Conservation (phyloP, 2,113 vertebrate species). For the Sphaerodactylus townsendi region DNA sequence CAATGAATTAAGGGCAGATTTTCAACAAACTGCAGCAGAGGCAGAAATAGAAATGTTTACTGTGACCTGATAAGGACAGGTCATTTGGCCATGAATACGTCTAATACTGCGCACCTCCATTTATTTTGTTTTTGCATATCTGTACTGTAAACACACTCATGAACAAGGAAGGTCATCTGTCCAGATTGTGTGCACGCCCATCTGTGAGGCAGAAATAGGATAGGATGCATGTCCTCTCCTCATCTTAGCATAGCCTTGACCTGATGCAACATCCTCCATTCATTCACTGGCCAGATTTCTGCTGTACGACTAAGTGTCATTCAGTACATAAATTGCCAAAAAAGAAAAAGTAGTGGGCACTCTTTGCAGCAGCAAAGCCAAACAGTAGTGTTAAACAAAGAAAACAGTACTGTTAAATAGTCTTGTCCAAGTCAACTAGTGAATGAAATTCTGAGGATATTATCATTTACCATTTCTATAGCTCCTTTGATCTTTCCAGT, state of each 20-base stretch:
- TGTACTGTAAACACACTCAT: conserved; percentile 1
- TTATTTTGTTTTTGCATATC: conserved; percentile 5
- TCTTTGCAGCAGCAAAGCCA: conserved; percentile 23
- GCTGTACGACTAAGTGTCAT: conserved; percentile 6
- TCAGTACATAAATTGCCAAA: background rate
- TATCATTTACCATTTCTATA: background rate
- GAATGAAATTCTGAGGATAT: background rate
- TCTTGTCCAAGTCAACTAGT: background rate
- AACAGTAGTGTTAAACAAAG: too few relatives aligned
- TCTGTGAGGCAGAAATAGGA: conserved; percentile 10
- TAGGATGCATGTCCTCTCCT: background rate
- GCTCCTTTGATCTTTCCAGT: background rate
- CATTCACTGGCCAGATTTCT: conserved; percentile 6
- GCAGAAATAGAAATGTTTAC: conserved; percentile 5
- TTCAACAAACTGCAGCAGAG: background rate
- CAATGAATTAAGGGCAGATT: background rate
- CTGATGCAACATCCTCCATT: background rate
- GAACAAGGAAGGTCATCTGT: conserved; percentile 5
- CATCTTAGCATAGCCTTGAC: accelerated
- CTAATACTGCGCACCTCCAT: background rate
- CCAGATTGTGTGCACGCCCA: background rate
- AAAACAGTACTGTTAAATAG: too few relatives aligned
- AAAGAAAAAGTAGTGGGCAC: background rate
- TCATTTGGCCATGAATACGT: conserved; percentile 16
- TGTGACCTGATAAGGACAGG: conserved; percentile 2